Evolutionary conservation across 1,140 invertebrate genomes (phyloP).

Genomic region (Drosophila mayri): DNA sequence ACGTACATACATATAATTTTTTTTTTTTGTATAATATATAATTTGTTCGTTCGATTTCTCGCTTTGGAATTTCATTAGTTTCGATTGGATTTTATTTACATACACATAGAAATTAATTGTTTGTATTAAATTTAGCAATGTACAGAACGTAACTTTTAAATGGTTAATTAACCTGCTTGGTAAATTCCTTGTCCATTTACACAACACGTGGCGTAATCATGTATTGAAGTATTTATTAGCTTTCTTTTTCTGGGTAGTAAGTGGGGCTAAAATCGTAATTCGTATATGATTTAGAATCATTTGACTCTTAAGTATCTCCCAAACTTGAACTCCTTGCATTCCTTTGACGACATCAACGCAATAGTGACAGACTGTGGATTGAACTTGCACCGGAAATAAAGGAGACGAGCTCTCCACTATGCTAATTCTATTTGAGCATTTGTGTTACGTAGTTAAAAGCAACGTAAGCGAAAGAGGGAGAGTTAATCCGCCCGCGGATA

Average conservation of each 20-base stretch:
- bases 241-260: conserved; percentile 40
- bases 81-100: conserved; percentile 67
- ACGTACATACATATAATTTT: conserved; percentile 62
- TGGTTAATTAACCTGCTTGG: conserved; percentile 44
- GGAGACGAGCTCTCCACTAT: neutral
- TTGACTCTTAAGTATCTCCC: conserved; percentile 36
- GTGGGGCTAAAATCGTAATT: conserved; percentile 64
- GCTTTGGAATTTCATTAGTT: conserved; percentile 45
- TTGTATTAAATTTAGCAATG: conserved; percentile 43
- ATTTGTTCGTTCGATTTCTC: conserved; percentile 35
- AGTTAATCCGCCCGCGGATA: conserved; percentile 67
- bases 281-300: conserved; percentile 52
- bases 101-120: conserved; percentile 48
- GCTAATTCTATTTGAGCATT: conserved; percentile 50
- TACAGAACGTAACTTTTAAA: conserved; percentile 52
- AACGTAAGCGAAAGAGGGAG: neutral
- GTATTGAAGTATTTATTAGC: conserved; percentile 20
- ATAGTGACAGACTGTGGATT: conserved; percentile 33
- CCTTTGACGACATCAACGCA: conserved; percentile 20
- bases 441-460: conserved; percentile 21
- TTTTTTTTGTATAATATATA: conserved; percentile 61
- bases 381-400: neutral
- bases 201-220: conserved; percentile 38
- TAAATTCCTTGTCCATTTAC: conserved; percentile 53
- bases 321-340: conserved; percentile 16